Base-by-base conservation (phyloP, 2,797 vertebrate species). In the Rhinichthys osculus region DNA sequence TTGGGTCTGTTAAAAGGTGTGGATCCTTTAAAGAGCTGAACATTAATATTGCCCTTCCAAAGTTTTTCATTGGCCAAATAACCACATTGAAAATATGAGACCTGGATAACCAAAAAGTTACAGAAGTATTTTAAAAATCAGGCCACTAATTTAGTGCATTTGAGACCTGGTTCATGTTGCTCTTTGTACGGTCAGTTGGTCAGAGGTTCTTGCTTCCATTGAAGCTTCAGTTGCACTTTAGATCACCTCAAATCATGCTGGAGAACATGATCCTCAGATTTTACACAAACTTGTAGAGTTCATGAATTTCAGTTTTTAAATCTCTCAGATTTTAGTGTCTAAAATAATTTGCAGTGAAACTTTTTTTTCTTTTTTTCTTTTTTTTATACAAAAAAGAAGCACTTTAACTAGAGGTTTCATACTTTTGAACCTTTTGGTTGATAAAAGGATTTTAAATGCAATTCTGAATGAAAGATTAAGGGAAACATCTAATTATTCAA, bases 381-480 rank as follows among this genome's bases (percentile, higher is more conserved):
- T 54, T 35, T 35, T 7, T 52, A 33, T 35, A 0, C 33, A 54
- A 54, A 74, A 50, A 21, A 19, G 27, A 23, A 76, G 33, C 74
- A 40, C 13, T 59, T 78, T 42, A 14, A 78, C 19, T 17, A 27
- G 3, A 62, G 52, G 21, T 40, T 33, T 77, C 9, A 54, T 33
- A 35, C 9, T 8, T 54, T 52, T 54, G 30, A 19, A 27, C 21
- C 17, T 1, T 7, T 16, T 72, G 2, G 3, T 40, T 27, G 3
- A 23, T 52, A 38, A 52, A 52, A 9, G 7, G 7, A 47, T 57
- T 57, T 57, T 42, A 44, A 71, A 72, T 57, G 14, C 5, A 57
- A 27, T 71, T 82, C 35, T 59, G 14, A 57, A n/a, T 82, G 35
- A 71, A 71, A 54, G 8, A 57, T 72, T 16, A 59, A n/a, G 16